A percentile compares a stretch with the other conserved stretches of the same genome.
Conservation (phyloP, 2,113 vertebrate genomes). For the Ceyx cyanopectus region DNA sequence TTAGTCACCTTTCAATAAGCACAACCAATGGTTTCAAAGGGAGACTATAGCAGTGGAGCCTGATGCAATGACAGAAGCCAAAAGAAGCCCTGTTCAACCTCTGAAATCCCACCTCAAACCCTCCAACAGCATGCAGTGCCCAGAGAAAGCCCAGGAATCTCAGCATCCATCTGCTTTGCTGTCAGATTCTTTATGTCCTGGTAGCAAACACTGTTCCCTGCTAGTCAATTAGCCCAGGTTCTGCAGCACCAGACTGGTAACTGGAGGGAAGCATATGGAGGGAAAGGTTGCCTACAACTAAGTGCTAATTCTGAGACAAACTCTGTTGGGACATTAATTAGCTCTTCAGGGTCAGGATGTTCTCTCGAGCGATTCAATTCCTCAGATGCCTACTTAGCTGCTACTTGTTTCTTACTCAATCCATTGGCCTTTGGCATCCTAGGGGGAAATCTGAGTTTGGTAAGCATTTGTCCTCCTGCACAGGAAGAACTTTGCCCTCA, state of each 20-base stretch:
- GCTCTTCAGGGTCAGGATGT: neutral
- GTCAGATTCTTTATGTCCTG: neutral
- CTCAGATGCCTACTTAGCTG: neutral
- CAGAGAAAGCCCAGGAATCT: neutral
- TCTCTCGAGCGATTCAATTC: slow-evolving; percentile 1
- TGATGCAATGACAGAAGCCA: neutral
- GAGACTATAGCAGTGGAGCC: neutral
- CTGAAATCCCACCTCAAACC: neutral
- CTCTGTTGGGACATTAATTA: slow-evolving; percentile 27
- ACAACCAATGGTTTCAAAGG: neutral
- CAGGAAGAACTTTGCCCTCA: neutral
- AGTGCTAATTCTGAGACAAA: neutral
- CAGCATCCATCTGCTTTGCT: neutral
- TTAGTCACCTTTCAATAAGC: neutral
- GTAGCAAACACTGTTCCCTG: neutral
- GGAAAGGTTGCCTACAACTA: neutral
- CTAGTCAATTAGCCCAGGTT: neutral
- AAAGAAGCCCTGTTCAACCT: neutral
- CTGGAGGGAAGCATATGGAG: neutral
- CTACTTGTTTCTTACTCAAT: neutral
- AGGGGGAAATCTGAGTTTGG: neutral
- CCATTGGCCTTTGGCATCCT: neutral
- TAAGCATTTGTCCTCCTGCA: neutral
- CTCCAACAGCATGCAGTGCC: neutral
- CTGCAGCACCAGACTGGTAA: neutral